These are phyloP conservation scores for Eciton burchellii DNA, from an alignment of 1,140 invertebrate species.

Conservation along the genomic window DNA sequence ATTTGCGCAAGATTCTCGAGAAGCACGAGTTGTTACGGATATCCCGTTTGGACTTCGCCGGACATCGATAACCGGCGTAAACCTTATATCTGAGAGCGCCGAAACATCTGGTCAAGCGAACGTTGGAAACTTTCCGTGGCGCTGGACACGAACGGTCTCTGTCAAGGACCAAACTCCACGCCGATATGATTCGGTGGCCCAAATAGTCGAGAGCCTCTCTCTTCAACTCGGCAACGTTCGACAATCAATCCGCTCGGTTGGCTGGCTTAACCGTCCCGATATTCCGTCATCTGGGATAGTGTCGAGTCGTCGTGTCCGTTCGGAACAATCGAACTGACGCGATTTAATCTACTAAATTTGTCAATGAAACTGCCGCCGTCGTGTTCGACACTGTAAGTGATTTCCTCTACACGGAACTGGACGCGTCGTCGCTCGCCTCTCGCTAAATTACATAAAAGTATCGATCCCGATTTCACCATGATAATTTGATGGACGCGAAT, in stretches of 20 bases:
- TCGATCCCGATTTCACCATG: background rate
- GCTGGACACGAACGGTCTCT: conserved; percentile 4
- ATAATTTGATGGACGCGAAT: background rate
- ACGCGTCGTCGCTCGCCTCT: background rate
- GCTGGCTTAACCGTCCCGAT: conserved; percentile 53
- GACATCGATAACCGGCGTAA: conserved; percentile 9
- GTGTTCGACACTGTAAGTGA: conserved; percentile 31
- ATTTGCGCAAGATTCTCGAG: background rate
- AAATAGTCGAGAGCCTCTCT: conserved; percentile 33
- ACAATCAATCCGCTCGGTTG: conserved; percentile 56
- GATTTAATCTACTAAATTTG: conserved; percentile 60
- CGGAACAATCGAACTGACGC: conserved; percentile 49
- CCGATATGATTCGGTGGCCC: conserved; percentile 37
- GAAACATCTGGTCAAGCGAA: conserved; percentile 52
- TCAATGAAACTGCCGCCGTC: conserved; percentile 25
- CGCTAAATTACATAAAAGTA: conserved; percentile 10
- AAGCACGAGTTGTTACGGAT: background rate
- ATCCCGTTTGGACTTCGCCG: background rate
- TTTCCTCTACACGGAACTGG: conserved; percentile 1
- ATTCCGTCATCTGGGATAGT: conserved; percentile 55
- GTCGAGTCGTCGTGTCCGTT: conserved; percentile 50
- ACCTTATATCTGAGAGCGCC: conserved; percentile 26
- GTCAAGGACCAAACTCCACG: conserved; percentile 49
- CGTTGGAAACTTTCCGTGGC: conserved; percentile 39
- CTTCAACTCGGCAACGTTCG: conserved; percentile 49